Percentiles rank a stretch among this genome's conserved stretches.
Conservation (phyloP, 2,113 vertebrate genomes). For the Pogona vitticeps region DNA sequence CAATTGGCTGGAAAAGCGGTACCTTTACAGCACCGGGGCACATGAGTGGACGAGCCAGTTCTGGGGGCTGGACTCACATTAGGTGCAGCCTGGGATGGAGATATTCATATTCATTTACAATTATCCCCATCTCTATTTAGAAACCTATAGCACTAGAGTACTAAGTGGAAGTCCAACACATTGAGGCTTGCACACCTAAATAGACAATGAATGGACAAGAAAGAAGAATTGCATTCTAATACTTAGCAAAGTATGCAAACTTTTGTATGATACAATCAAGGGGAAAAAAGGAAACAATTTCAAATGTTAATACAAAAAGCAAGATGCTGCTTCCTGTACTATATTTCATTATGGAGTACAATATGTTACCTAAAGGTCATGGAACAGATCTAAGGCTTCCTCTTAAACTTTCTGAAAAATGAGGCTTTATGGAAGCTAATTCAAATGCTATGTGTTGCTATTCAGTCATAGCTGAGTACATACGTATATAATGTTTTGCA, state of each 20-base stretch:
- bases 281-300: conserved; percentile 54
- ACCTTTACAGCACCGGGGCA: too few relatives aligned
- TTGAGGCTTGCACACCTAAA: too few relatives aligned
- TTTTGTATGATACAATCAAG: conserved; percentile 38
- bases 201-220: neutral
- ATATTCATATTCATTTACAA: too few relatives aligned
- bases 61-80: too few relatives aligned
- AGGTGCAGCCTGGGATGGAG: too few relatives aligned
- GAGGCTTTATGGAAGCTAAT: conserved; percentile 55
- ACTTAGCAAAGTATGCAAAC: conserved; percentile 3
- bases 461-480: conserved; percentile 61
- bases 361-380: conserved; percentile 63
- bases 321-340: conserved; percentile 53
- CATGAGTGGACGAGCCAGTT: too few relatives aligned
- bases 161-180: too few relatives aligned
- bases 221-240: neutral
- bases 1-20: too few relatives aligned
- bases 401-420: conserved; percentile 62
- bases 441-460: conserved; percentile 48
- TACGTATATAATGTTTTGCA: conserved; percentile 58
- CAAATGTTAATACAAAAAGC: conserved; percentile 52
- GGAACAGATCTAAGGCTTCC: conserved; percentile 53
- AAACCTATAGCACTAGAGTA: too few relatives aligned
- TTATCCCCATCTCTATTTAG: too few relatives aligned
- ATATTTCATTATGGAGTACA: conserved; percentile 58